phyloP scores from a whole-genome alignment of 2,888 invertebrate genomes.

The Euphydryas editha region DNA sequence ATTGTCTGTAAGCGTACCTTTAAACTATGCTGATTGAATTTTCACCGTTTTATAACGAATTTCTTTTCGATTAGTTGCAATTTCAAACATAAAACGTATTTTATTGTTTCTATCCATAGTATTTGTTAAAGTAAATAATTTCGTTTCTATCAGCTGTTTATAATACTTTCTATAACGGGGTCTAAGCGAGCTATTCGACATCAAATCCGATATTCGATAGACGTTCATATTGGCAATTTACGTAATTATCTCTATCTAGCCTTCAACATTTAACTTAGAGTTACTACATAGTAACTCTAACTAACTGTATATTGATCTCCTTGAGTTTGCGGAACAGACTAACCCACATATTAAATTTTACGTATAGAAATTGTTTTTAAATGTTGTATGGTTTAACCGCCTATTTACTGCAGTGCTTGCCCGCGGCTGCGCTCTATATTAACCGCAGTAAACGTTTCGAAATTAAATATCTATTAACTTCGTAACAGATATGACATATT shows the following conservation, averaged over 20 bases:
- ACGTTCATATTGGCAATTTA: constrained; percentile 52
- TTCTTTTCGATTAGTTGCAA: constrained; percentile 9
- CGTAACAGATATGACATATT: constrained; percentile 17
- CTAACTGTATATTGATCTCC: constrained; percentile 77
- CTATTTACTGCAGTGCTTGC: constrained; percentile 24
- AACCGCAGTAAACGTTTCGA: constrained; percentile 26
- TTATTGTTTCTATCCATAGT: not conserved
- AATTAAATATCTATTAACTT: constrained; percentile 25
- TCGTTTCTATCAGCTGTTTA: constrained; percentile 13
- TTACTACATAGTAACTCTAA: too few relatives aligned
- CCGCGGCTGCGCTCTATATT: constrained; percentile 25
- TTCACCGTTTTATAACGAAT: constrained; percentile 43
- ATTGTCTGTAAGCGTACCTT: constrained; percentile 57
- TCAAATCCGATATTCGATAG: constrained; percentile 40
- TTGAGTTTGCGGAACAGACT: constrained; percentile 75
- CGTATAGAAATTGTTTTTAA: constrained; percentile 17
- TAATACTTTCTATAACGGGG: constrained; percentile 33
- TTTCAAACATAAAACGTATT: constrained; percentile 11
- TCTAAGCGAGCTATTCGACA: constrained; percentile 36
- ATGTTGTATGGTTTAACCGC: constrained; percentile 19
- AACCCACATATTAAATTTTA: constrained; percentile 33
- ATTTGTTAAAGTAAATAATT: constrained; percentile 2
- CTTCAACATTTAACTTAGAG: constrained; percentile 46
- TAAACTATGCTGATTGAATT: constrained; percentile 58
- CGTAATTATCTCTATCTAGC: constrained; percentile 53